phyloP scores from a whole-genome alignment of 2,113 vertebrate genomes.

The Sakesphorus luctuosus region DNA sequence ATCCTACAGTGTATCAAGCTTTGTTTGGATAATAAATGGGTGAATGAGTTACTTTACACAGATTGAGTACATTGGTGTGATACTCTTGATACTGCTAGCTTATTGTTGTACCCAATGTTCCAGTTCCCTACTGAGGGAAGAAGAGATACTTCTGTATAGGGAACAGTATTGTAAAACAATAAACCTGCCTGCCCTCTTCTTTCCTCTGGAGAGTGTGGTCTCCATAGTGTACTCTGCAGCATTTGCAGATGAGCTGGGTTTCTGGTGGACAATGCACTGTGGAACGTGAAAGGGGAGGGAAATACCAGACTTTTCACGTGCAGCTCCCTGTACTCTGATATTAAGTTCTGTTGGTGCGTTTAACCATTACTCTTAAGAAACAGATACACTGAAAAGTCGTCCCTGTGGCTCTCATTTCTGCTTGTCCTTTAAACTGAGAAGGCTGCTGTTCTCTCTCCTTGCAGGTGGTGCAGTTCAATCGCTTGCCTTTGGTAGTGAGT shows the following conservation, averaged over 20 bases:
- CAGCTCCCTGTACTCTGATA: neutral
- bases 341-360: neutral
- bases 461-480: conserved; percentile 89
- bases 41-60: neutral
- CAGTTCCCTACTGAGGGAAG: neutral
- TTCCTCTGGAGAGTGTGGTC: neutral
- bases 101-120: neutral
- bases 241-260: neutral
- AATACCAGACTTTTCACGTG: rapidly evolving
- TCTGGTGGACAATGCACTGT: neutral
- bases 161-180: neutral
- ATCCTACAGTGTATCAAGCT: neutral
- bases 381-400: neutral
- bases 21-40: neutral
- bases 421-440: neutral
- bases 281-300: rapidly evolving
- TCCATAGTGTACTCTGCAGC: neutral
- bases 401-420: neutral
- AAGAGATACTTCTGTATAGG: neutral
- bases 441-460: neutral
- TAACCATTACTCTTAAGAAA: neutral
- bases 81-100: neutral
- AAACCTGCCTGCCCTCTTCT: neutral
- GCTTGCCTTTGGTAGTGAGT: conserved; percentile 94
- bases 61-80: neutral